Evolutionary conservation across 1,140 invertebrate species (phyloP), one percentile per base, ranked within the genome.

Genomic region (Lepidotrigona ventralis): DNA sequence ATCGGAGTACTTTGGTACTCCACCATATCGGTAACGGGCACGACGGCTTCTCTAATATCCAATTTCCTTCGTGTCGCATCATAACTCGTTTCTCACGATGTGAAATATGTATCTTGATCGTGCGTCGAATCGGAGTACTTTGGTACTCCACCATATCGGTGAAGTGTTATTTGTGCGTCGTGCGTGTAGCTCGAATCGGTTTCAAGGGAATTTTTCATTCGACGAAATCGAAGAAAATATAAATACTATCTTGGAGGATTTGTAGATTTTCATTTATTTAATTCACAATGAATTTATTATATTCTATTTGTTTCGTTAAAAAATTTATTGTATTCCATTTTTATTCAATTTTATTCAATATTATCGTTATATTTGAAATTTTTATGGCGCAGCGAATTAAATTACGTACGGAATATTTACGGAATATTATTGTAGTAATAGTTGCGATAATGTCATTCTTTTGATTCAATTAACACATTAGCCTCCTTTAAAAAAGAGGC

Each of bases 51-150:
- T 84, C 63, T 80, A 80, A 86, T 86, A 84, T 86, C 81, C 68
- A 87, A 87, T 87, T 87, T 87, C 86, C 86, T 87, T 81, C 81
- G 72, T 29, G 72, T 69, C 76, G 63, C 66, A 53, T 81, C 66
- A 60, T 51, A 33, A 83, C 53, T 63, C 69, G 56, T 79, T 83
- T 83, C 81, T 82, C 81, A 78, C 81, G 64, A 51, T 75, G 58
- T 46, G 51, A 77, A 85, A 66, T 64, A 60, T 60, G 58, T 60
- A 66, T 76, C 29, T 56, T 66, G 21, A 72, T 85, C 54, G 63
- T 15, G 39, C 64, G 17, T 56, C 12, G 51, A 29, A 51, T 26
- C 29, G 69, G 19, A 4, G 19, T 63, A 23, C 17, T 26, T 64
- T 64, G n/a, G n/a, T 33, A 33, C 33, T 33, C 33, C 33, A 8